Base-by-base conservation (phyloP, 2,113 vertebrate species). In the Blennius ocellaris region DNA sequence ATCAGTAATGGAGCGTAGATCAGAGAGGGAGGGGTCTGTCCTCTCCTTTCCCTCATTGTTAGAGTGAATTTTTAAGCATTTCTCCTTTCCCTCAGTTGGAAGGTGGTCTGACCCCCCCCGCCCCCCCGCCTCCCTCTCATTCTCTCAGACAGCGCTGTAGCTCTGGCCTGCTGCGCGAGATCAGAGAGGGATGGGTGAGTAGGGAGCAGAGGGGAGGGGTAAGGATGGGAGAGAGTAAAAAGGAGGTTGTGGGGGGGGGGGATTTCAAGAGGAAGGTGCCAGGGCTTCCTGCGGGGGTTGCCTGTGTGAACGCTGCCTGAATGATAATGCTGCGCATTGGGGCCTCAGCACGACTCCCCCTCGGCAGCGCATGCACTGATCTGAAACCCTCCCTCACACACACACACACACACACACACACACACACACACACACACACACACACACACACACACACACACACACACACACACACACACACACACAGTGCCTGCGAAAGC, bases 281-380 rank as follows among this genome's bases (percentile, higher is more conserved):
- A 89, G 89, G 89, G 78, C 87, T 90, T 93, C 88, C 91, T 92
- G 87, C 76, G 88, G 91, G 91, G 89, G 83, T 86, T 89, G 88
- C 88, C 89, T 87, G 75, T 86, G 87, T 83, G 88, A 85, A 91
- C 60, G 87, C 86, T 57, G 56, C 64, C 85, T 92, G 93, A 92
- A 92, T 92, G 88, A 90, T 85, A 93, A 92, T 92, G 84, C 78
- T 77, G 87, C 55, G 65, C 82, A 88, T 83, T 85, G 77, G 76
- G 85, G 64, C 76, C 79, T 77, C 89, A 80, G 85, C 87, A 90
- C 76, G 82, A 87, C 85, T 85, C 83, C 80, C 21, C 72, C 69
- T 76, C 73, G 68, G 59, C 57, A 67, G 48, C 62, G n/a, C 75
- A 38, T 58, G 37, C 37, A 16, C 21, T 30, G 21, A 30, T 30